Evolutionary conservation across 2,113 vertebrate genomes (phyloP).

Genomic region (Chamaea fasciata): DNA sequence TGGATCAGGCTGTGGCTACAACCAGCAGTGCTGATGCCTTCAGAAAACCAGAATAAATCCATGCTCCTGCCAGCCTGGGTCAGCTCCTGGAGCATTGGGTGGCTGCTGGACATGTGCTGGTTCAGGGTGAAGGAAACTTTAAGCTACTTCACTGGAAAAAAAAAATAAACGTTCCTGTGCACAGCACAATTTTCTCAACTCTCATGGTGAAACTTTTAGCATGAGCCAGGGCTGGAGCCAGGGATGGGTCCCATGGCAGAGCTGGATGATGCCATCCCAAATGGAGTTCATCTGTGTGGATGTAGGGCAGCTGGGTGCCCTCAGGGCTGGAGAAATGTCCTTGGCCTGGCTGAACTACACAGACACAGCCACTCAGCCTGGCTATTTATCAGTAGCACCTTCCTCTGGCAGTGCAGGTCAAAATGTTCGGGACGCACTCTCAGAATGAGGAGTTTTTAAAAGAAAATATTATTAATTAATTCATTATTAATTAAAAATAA

Average conservation of each 20-base stretch:
- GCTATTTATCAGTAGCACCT: neutral
- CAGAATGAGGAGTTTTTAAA: neutral
- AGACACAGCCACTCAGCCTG: neutral
- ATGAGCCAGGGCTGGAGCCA: neutral
- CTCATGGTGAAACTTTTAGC: neutral
- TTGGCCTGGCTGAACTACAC: neutral
- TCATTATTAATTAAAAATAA: neutral
- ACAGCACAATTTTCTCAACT: neutral
- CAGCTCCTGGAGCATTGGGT: neutral
- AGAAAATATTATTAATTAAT: neutral
- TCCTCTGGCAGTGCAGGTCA: neutral
- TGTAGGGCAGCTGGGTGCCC: neutral
- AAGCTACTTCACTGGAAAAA: neutral
- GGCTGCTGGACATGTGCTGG: neutral
- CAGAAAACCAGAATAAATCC: neutral
- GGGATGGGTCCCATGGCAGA: neutral
- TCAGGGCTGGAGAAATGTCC: neutral
- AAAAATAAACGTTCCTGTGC: neutral
- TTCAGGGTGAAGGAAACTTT: neutral
- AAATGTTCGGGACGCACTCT: rapidly evolving
- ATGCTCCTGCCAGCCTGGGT: neutral
- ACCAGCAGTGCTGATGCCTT: neutral
- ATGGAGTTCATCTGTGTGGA: neutral
- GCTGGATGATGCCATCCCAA: neutral
- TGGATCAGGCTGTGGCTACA: neutral